Evolutionary conservation across 2,888 invertebrate species (phyloP).

Genomic region (Maniola hyperantus): DNA sequence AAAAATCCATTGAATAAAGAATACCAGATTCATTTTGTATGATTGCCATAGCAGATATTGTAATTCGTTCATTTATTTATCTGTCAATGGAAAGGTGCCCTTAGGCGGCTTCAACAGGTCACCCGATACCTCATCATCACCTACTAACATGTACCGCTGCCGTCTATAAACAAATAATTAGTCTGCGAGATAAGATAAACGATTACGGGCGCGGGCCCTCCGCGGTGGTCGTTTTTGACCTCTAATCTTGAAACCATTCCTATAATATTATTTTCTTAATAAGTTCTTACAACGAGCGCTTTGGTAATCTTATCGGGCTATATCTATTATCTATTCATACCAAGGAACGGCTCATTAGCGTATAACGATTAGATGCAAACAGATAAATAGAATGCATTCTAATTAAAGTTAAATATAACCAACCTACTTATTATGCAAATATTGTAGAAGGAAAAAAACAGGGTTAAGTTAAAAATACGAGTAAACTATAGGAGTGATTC

Average conservation of each 20-base stretch:
- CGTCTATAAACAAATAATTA: slow-evolving; percentile 16
- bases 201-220: slow-evolving; percentile 22
- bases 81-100: neutral
- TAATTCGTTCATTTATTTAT: neutral
- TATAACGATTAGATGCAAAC: too few relatives aligned
- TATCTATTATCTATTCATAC: too few relatives aligned
- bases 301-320: too few relatives aligned
- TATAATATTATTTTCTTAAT: too few relatives aligned
- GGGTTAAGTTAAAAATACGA: neutral
- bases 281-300: too few relatives aligned
- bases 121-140: slow-evolving; percentile 20
- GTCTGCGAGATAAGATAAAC: slow-evolving; percentile 20
- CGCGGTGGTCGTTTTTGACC: slow-evolving; percentile 22
- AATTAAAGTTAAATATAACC: too few relatives aligned
- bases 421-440: neutral
- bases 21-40: too few relatives aligned
- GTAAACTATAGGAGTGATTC: neutral
- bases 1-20: too few relatives aligned
- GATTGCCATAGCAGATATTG: too few relatives aligned
- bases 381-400: too few relatives aligned
- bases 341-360: too few relatives aligned
- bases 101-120: neutral
- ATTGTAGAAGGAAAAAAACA: neutral
- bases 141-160: neutral
- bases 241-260: too few relatives aligned